Conservation (phyloP, 2,888 invertebrate genomes). For the Ferrisia virgata region DNA sequence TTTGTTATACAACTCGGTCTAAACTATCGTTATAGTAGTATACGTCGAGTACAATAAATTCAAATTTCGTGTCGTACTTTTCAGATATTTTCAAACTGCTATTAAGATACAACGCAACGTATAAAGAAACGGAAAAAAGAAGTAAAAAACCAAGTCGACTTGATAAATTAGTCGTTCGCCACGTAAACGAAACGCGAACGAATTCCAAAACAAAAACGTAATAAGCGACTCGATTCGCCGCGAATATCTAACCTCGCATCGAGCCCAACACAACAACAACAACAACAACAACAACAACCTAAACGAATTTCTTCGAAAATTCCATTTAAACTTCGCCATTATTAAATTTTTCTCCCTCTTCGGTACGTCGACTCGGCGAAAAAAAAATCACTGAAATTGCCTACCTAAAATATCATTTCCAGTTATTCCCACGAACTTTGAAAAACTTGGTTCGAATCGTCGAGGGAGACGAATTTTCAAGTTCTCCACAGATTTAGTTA, state of each 20-base stretch:
- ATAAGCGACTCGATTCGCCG: neutral
- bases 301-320: slow-evolving; percentile 12
- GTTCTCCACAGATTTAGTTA: neutral
- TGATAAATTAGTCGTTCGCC: slow-evolving; percentile 17
- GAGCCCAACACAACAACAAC: no score
- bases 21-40: neutral
- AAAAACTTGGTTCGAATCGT: neutral
- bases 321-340: neutral
- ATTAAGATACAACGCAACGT: neutral
- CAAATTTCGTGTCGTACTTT: neutral
- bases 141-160: neutral
- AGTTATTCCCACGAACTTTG: neutral
- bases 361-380: neutral
- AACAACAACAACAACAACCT: no score
- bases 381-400: neutral
- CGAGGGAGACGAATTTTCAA: neutral
- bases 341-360: neutral
- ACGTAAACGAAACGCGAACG: neutral
- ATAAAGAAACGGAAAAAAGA: no score
- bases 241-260: neutral
- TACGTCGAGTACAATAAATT: neutral
- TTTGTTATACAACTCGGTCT: neutral
- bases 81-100: slow-evolving; percentile 25
- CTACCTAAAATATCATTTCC: neutral
- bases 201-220: neutral